phyloP scores from a whole-genome alignment of 2,797 vertebrate genomes.

The Bradypodion ventrale region DNA sequence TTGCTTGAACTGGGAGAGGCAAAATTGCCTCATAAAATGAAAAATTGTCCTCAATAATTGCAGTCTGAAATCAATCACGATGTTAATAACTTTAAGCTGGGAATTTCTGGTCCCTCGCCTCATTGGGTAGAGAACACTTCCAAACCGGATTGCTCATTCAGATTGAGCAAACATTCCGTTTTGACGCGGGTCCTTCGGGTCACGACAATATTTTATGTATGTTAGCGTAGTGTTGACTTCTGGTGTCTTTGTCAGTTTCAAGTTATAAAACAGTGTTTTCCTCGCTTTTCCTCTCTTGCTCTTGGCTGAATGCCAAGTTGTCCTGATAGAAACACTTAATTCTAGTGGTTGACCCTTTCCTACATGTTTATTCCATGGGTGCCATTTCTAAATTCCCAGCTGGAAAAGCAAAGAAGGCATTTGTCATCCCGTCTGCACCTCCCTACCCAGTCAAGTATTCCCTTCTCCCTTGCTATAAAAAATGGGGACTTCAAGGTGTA shows the following conservation, averaged over 20 bases:
- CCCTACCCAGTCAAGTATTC: too few relatives aligned
- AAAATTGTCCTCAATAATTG: neutral
- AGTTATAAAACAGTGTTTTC: neutral
- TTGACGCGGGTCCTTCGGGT: neutral
- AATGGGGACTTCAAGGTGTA: neutral
- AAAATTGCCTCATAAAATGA: slow-evolving; percentile 7
- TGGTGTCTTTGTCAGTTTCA: slow-evolving; percentile 7
- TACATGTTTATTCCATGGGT: neutral
- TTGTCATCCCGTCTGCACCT: neutral
- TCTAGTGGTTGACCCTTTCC: neutral
- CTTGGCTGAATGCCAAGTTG: neutral
- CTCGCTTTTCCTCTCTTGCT: neutral
- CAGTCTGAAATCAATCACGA: neutral
- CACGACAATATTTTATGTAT: slow-evolving; percentile 1
- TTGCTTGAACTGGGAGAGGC: slow-evolving; percentile 18
- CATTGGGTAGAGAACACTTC: neutral
- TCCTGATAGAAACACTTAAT: neutral
- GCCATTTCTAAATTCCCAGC: neutral
- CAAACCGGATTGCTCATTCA: neutral
- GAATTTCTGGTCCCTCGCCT: slow-evolving; percentile 24
- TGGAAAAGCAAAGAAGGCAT: neutral
- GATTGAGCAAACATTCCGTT: slow-evolving; percentile 7
- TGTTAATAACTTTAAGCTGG: neutral
- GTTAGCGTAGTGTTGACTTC: slow-evolving; percentile 7
- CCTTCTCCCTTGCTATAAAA: neutral